A percentile compares a stretch with the other conserved stretches of the same genome.
Conservation (phyloP, 2,797 vertebrate species). For the Gymnoscopelus microlampas region DNA sequence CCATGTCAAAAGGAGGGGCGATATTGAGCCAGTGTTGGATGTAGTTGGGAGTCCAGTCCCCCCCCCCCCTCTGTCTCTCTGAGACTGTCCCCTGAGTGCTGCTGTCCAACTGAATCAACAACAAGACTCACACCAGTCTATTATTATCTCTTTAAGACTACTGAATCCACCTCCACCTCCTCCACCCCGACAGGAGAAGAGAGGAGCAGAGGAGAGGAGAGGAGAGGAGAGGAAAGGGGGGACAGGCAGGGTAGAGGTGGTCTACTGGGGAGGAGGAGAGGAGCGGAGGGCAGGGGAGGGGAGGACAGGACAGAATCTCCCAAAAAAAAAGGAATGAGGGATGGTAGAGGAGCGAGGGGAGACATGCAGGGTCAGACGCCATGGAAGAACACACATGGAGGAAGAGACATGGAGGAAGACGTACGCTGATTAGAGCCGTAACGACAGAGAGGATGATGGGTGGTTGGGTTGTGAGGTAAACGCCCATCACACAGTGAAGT, state of each 20-base stretch:
- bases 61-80: conserved; percentile 28
- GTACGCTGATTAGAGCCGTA: conserved; percentile 45
- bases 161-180: conserved; percentile 73
- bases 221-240: conserved; percentile 5
- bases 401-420: background rate
- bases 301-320: too few relatives aligned
- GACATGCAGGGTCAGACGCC: too few relatives aligned
- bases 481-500: conserved; percentile 26
- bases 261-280: too few relatives aligned
- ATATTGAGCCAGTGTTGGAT: background rate
- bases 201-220: conserved; percentile 55
- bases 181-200: conserved; percentile 70
- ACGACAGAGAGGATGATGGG: conserved; percentile 30
- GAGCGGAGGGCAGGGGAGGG: too few relatives aligned
- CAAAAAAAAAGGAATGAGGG: too few relatives aligned
- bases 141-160: conserved; percentile 80
- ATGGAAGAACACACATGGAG: too few relatives aligned
- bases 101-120: conserved; percentile 81
- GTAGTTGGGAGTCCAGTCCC: background rate
- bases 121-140: conserved; percentile 76
- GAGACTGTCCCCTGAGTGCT: conserved; percentile 67
- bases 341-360: too few relatives aligned
- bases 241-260: too few relatives aligned
- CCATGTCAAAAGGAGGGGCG: too few relatives aligned
- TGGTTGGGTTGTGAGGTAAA: conserved; percentile 25